A percentile compares a stretch with the other conserved stretches of the same genome.
Conservation (phyloP, 1,140 invertebrate species). For the Drosophila kohkoa region DNA sequence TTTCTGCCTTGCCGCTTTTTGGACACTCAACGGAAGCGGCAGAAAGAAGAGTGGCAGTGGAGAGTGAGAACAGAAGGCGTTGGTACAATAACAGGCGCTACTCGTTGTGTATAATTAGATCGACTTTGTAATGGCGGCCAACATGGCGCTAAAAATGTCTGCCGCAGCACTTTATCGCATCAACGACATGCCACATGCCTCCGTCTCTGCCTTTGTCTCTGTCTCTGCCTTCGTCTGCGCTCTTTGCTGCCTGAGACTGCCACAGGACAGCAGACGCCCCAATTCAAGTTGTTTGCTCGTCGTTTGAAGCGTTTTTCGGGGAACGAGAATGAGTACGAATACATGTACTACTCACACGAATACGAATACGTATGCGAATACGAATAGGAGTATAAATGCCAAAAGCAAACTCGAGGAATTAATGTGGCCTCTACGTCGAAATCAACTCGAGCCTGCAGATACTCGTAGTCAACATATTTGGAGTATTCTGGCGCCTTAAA, state of each 20-base stretch:
- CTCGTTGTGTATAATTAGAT: conserved; percentile 61
- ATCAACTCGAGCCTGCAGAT: conserved; percentile 11
- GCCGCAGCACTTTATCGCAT: conserved; percentile 63
- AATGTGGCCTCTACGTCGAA: conserved; percentile 40
- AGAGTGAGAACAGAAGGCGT: conserved; percentile 16
- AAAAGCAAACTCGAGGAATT: conserved; percentile 59
- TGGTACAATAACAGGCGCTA: conserved; percentile 53
- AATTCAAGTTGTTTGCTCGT: conserved; percentile 46
- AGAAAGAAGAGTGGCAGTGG: neutral
- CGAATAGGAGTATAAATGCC: conserved; percentile 53
- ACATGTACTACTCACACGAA: conserved; percentile 15
- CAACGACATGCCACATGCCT: conserved; percentile 7
- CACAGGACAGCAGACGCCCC: conserved; percentile 46
- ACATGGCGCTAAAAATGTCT: conserved; percentile 69
- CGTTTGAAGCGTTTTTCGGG: conserved; percentile 22
- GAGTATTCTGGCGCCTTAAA: conserved; percentile 21
- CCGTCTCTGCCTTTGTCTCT: neutral
- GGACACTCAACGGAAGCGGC: neutral
- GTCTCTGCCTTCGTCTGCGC: neutral
- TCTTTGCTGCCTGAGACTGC: conserved; percentile 12
- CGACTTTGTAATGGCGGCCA: conserved; percentile 67
- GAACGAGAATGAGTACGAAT: neutral
- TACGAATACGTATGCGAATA: conserved; percentile 9
- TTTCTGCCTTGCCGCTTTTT: conserved; percentile 22
- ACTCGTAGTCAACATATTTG: conserved; percentile 12